Conservation (phyloP, 2,113 vertebrate genomes). For the Serilophus lunatus region DNA sequence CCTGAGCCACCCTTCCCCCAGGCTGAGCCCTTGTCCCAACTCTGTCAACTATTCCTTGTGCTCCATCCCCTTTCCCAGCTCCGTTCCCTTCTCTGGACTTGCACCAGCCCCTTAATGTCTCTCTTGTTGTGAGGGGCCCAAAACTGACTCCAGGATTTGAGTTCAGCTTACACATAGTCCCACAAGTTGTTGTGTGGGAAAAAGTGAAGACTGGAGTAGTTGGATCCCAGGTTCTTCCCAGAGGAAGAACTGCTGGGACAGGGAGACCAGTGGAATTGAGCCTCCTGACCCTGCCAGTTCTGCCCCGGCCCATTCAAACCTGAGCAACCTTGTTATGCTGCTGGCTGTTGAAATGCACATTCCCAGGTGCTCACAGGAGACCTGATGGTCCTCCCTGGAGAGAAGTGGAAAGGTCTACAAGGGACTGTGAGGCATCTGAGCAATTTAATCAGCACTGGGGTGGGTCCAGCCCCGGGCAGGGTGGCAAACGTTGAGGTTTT, state of each 20-base stretch:
- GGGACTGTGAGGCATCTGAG: neutral
- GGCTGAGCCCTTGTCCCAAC: neutral
- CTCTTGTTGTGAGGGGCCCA: neutral
- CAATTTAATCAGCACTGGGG: neutral
- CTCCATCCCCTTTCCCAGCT: neutral
- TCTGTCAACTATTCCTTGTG: neutral
- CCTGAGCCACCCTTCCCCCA: neutral
- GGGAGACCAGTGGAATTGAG: neutral
- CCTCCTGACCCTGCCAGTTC: fast-evolving
- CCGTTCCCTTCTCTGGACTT: neutral
- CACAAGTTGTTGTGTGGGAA: neutral
- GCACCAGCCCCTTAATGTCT: neutral
- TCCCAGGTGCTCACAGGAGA: neutral
- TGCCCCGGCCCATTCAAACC: neutral
- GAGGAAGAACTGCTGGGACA: neutral
- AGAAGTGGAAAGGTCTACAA: fast-evolving
- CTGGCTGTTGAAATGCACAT: neutral
- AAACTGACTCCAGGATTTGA: neutral
- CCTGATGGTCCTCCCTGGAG: neutral
- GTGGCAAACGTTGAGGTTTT: neutral
- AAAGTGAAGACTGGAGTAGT: neutral
- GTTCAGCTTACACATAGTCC: neutral
- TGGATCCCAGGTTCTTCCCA: neutral
- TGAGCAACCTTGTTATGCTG: neutral
- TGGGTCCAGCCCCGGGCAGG: neutral